Evolutionary conservation across 1,140 invertebrate species (phyloP), one percentile per base, ranked within the genome.

Genomic region (Plutomurus gul): DNA sequence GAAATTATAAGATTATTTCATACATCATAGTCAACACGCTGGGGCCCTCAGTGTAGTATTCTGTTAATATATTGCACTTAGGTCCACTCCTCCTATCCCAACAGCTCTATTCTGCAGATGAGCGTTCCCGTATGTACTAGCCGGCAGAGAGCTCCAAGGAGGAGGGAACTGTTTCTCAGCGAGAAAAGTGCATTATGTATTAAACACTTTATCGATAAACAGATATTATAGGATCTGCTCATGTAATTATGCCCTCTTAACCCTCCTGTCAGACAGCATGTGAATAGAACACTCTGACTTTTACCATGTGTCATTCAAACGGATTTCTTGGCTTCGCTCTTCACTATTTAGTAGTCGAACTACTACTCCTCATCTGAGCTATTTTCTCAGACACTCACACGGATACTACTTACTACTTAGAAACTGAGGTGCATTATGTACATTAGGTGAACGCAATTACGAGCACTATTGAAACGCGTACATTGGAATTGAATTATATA

Each of bases 241-340:
- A 65, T n/a, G 56, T n/a, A 65, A 65, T 65, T 65, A 65, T 33
- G 11, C 56, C 36, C 25, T 65, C 25, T 65, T 65, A 65, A 65
- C 25, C 16, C 39, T 65, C 27, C 27, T 33, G 56, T 65, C 56
- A 65, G 56, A 65, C 56, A 65, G 56, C 30, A 65, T 65, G 56
- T 65, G 56, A 65, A 65, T 65, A 30, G 56, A 65, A n/a, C n/a
- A 65, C 56, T 65, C 56, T 30, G 56, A 33, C 25, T 65, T 65
- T 65, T 65, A 33, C 56, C 56, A 65, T 65, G 56, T 65, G 56
- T 65, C 56, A 65, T 25, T 65, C 56, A 65, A 30, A 60, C 33
- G 27, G 4, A 65, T 65, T 36, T 65, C 56, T 65, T 65, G 56
- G 56, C 56, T 65, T 30, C 56, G 56, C 56, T n/a, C 4, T 36